Evolutionary conservation across 2,888 invertebrate genomes (phyloP), one percentile per base, ranked within the genome.

Genomic region (Diarsia dahlii): DNA sequence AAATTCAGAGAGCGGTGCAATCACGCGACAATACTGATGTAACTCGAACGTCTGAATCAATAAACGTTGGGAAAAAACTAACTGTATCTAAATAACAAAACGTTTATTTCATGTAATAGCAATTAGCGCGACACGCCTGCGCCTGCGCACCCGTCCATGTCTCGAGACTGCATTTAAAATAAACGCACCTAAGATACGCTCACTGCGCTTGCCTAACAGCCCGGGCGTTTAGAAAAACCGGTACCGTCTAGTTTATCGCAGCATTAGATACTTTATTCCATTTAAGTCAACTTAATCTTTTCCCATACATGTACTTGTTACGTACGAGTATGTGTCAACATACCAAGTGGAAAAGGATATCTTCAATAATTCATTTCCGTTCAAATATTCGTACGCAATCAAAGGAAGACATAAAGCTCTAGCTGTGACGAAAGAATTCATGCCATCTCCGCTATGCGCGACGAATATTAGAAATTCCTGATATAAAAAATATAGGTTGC

Each of bases 81-180:
- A 91, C 89, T 90, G 90, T 90, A 88, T 90, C 89, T 90, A 90
- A 92, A 90, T 81, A 89, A 86, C 74, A 81, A 87, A 89, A 87
- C 84, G 84, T 85, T 88, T 88, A 87, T 87, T 88, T 81, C 67
- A 81, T 76, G 85, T 85, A 70, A 84, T 76, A 81, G 89, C 87
- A 92, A 91, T 92, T 92, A 91, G 83, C 87, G 83, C 81, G 80
- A 77, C 85, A 87, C 81, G 88, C 84, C 78, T 88, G 91, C 90
- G 90, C 90, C 80, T 81, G 89, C 90, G 90, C 89, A 86, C 46
- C 78, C 79, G 71, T 39, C 75, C 84, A 76, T 87, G 78, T 84
- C 84, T 77, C 80, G 75, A 52, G 72, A 67, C 72, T 84, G 74
- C 77, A 78, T 84, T 86, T 82, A 82, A 82, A 83, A 78, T 86